Conservation (phyloP, 2,113 vertebrate species). For the Varanus komodoensis region DNA sequence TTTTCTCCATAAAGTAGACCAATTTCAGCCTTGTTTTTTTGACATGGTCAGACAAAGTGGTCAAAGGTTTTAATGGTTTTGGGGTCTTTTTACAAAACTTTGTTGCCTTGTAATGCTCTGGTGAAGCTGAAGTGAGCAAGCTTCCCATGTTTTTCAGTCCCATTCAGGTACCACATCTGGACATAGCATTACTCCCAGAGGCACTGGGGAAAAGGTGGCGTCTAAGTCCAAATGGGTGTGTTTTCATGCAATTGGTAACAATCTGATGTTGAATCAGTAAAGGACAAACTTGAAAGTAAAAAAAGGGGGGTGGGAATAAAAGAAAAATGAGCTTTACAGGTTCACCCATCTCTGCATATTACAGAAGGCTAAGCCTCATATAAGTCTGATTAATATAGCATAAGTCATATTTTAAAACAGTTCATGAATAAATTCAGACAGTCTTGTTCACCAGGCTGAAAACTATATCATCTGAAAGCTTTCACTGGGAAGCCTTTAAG, state of each 20-base stretch:
- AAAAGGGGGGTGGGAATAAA: not conserved
- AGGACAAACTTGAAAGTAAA: too few relatives aligned
- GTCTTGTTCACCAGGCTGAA: not conserved
- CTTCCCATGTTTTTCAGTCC: not conserved
- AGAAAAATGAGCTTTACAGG: not conserved
- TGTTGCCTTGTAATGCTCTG: not conserved
- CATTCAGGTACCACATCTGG: too few relatives aligned
- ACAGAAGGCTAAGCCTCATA: not conserved
- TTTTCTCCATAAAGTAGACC: not conserved
- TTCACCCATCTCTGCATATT: not conserved
- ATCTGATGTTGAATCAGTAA: too few relatives aligned
- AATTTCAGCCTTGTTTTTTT: too few relatives aligned
- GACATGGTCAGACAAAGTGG: not conserved
- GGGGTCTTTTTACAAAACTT: not conserved
- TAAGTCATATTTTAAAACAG: not conserved
- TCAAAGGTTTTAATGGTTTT: not conserved
- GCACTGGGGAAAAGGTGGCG: not conserved
- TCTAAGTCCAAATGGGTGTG: too few relatives aligned
- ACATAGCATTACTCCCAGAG: not conserved
- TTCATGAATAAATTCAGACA: not conserved
- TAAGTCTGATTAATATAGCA: not conserved
- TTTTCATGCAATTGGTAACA: too few relatives aligned
- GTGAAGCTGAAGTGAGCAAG: not conserved
- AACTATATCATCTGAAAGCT: not conserved
- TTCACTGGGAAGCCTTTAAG: not conserved